Evolutionary conservation across 2,888 invertebrate species (phyloP).

Genomic region (Cantharis nigra): DNA sequence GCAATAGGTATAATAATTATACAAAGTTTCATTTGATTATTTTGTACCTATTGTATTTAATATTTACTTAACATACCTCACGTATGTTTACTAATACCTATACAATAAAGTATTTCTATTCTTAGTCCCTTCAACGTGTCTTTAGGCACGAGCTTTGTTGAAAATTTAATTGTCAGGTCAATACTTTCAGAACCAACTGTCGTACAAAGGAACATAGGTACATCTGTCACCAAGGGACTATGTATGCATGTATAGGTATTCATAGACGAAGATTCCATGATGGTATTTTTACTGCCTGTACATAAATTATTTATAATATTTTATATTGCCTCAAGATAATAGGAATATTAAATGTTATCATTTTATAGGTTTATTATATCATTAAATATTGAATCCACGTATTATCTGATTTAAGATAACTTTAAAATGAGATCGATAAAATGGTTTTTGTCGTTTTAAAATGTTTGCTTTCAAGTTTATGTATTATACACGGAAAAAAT

Average conservation of each 20-base stretch:
- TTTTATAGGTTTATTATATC: not conserved
- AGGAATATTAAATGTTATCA: not conserved
- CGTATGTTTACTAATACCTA: not conserved
- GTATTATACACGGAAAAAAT: constrained; percentile 1
- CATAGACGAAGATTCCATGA: not conserved
- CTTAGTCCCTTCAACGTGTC: not conserved
- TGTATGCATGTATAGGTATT: not conserved
- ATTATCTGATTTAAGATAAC: not conserved
- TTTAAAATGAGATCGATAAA: not conserved
- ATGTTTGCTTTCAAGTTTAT: not conserved
- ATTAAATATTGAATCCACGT: not conserved
- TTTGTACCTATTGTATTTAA: not conserved
- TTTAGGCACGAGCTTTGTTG: not conserved
- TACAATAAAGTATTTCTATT: not conserved
- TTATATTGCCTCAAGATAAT: not conserved
- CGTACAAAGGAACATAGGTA: not conserved
- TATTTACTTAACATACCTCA: not conserved
- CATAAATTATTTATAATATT: not conserved
- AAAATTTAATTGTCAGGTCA: not conserved
- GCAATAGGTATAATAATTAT: not conserved
- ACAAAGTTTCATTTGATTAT: not conserved
- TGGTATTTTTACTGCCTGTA: not conserved
- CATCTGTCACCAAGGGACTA: not conserved
- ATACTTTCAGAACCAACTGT: not conserved
- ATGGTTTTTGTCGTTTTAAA: not conserved